A percentile compares a stretch with the other conserved stretches of the same genome.
phyloP scores from a whole-genome alignment of 2,888 invertebrate genomes.

The Sussaba pulchella region DNA sequence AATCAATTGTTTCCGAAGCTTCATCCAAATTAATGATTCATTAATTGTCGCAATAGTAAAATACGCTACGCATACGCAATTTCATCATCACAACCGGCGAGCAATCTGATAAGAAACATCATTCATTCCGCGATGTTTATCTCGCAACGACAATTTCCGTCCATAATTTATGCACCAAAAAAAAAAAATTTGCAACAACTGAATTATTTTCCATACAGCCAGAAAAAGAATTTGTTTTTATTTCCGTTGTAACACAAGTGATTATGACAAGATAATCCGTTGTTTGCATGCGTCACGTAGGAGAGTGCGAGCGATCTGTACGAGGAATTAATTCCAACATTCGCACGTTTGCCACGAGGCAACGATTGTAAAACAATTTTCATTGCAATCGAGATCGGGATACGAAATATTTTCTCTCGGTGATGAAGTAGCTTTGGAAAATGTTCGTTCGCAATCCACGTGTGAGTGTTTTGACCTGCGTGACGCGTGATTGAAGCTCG shows the following conservation, averaged over 20 bases:
- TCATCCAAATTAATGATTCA: background rate
- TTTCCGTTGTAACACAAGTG: background rate
- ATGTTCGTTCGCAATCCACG: background rate
- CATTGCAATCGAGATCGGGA: conserved; percentile 48
- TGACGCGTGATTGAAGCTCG: conserved; percentile 24
- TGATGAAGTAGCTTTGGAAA: background rate
- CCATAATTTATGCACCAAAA: conserved; percentile 5
- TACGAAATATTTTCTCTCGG: conserved; percentile 38
- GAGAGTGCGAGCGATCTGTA: background rate
- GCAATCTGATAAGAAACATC: conserved; percentile 40
- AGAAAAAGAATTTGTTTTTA: background rate
- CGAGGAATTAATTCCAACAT: conserved; percentile 32
- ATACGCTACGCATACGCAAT: background rate
- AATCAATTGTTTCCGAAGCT: background rate
- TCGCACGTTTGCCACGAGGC: background rate
- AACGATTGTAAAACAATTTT: conserved; percentile 57
- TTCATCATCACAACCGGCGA: conserved; percentile 36
- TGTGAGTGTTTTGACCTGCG: conserved; percentile 39
- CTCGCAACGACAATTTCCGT: conserved; percentile 15
- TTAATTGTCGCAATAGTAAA: background rate
- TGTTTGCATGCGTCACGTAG: conserved; percentile 5
- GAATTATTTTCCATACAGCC: background rate
- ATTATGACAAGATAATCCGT: conserved; percentile 30
- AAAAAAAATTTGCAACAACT: background rate
- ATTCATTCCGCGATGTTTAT: conserved; percentile 20